Conservation (phyloP, 2,797 vertebrate genomes). For the Sciurus carolinensis region DNA sequence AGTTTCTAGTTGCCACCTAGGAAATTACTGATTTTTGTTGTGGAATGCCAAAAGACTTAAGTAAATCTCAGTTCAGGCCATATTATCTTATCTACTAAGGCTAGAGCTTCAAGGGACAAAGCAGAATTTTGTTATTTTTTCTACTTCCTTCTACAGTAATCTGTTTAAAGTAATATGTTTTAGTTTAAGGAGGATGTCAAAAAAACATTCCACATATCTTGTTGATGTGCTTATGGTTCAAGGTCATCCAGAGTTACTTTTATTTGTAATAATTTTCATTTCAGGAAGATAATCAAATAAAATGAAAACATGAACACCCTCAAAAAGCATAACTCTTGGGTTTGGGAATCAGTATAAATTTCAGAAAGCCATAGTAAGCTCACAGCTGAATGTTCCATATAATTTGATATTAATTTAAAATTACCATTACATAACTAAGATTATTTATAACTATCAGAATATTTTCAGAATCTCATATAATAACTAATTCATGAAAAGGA, state of each 20-base stretch:
- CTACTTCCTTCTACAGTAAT: background rate
- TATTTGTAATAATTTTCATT: background rate
- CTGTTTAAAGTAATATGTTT: background rate
- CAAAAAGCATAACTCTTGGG: background rate
- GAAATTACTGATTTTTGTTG: background rate
- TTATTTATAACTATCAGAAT: background rate
- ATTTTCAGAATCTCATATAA: background rate
- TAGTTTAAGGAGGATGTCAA: background rate
- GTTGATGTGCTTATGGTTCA: background rate
- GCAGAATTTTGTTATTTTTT: background rate
- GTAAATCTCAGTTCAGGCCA: background rate
- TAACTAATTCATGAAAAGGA: background rate
- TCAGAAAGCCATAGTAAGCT: background rate
- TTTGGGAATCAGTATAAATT: background rate
- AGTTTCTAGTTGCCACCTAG: background rate
- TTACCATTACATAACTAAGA: background rate
- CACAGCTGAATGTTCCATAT: background rate
- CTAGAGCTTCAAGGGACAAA: background rate
- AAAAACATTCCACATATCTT: background rate
- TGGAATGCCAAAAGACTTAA: background rate
- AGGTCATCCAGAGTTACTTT: background rate
- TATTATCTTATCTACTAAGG: background rate
- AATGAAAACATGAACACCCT: background rate
- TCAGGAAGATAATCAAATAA: background rate
- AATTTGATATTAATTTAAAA: background rate